Percentiles rank a stretch among this genome's conserved stretches.
These are phyloP conservation scores for human DNA, from an alignment of 2,113 vertebrate species.

Conservation along the genomic window GRCh38 chr13:40278501-40279000, in stretches of 20 bases:
- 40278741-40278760: too few species aligned
- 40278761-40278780: too few species aligned
- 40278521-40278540: not conserved
- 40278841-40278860: too few species aligned
- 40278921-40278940: not conserved
- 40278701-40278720: too few species aligned
- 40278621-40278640: not conserved
- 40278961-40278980: not conserved
- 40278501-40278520: not conserved
- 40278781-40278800: too few species aligned
- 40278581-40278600: not conserved
- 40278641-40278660: not conserved
- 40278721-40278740: too few species aligned
- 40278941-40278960: not conserved
- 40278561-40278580: not conserved
- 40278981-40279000: not conserved
- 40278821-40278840: too few species aligned
- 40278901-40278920: too few species aligned
- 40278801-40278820: too few species aligned
- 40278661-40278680: not conserved
- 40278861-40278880: too few species aligned
- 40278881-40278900: too few species aligned
- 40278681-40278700: too few species aligned
- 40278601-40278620: not conserved
- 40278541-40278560: not conserved